phyloP scores from a whole-genome alignment of 2,113 vertebrate species.

The Mohoua ochrocephala region DNA sequence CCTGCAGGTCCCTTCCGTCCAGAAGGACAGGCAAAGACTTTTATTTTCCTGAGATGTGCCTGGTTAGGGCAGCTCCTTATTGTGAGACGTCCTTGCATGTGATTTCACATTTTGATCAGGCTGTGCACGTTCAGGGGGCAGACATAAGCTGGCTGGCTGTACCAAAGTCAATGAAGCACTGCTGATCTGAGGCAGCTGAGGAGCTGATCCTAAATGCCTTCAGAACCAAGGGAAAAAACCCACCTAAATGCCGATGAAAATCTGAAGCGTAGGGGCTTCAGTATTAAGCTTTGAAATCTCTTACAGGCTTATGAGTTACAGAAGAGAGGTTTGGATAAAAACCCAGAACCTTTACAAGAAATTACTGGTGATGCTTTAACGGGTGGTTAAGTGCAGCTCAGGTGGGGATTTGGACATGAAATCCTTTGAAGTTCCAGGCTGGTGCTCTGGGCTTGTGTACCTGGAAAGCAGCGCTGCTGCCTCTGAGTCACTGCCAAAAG shows the following conservation, averaged over 20 bases:
- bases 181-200: not conserved
- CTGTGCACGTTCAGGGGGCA: not conserved
- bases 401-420: not conserved
- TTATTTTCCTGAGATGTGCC: not conserved
- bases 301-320: not conserved
- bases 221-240: not conserved
- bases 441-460: not conserved
- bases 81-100: not conserved
- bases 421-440: not conserved
- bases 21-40: not conserved
- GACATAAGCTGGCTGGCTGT: not conserved
- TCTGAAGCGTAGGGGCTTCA: not conserved
- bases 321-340: not conserved
- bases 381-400: not conserved
- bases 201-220: not conserved
- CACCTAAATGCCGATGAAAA: not conserved
- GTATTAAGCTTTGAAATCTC: not conserved
- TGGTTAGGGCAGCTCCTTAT: not conserved
- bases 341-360: not conserved
- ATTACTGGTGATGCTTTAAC: not conserved
- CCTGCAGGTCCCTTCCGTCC: conserved; percentile 5
- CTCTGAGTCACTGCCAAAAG: not conserved
- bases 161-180: not conserved
- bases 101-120: not conserved
- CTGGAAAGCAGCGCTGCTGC: not conserved